Base-by-base conservation (phyloP, 35 echinoderm and acorn worm genomes). In the Ophiothrix spiculata region DNA sequence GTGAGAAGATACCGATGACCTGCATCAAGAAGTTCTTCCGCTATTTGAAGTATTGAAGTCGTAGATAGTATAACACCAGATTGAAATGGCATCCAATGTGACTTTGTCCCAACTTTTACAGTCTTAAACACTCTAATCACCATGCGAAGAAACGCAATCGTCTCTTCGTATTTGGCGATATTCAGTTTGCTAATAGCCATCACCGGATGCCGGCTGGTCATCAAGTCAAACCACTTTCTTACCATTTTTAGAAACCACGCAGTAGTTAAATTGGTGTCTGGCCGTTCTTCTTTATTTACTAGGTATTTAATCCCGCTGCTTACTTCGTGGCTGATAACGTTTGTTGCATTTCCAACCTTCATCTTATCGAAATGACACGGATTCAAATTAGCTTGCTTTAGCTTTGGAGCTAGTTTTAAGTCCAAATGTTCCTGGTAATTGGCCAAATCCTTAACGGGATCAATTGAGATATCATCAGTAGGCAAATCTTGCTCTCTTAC, bases 131-230 rank as follows among this genome's bases (percentile, higher is more conserved):
- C n/a, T n/a, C n/a, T n/a, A n/a, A n/a, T n/a, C n/a, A n/a, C n/a
- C n/a, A n/a, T n/a, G n/a, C n/a, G n/a, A n/a, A n/a, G n/a, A n/a
- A n/a, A n/a, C n/a, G n/a, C n/a, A n/a, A n/a, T n/a, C n/a, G n/a
- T n/a, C n/a, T n/a, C n/a, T n/a, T n/a, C n/a, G n/a, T 60, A n/a
- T 60, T 60, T 69, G 32, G 23, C 63, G 32, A 31, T 23, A 31
- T 32, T 79, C 0, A 89, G n/a, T 36, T 64, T 89, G 76, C 88
- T 90, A 0, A 90, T 38, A 23, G 88, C 73, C 84, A 87, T 81
- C 13, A 86, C 84, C 2, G 83, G 83, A 81, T 87, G 90, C 28
- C 90, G 4, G 38, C 84, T 91, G 46, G 84, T 86, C 77, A 91
- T 87, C 29, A 87, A 56, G 29, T 85, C 41, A 74, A 90, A 90